Evolutionary conservation across 2,797 vertebrate species (phyloP), one percentile per base, ranked within the genome.

Genomic region (Rhyacichthys aspro): DNA sequence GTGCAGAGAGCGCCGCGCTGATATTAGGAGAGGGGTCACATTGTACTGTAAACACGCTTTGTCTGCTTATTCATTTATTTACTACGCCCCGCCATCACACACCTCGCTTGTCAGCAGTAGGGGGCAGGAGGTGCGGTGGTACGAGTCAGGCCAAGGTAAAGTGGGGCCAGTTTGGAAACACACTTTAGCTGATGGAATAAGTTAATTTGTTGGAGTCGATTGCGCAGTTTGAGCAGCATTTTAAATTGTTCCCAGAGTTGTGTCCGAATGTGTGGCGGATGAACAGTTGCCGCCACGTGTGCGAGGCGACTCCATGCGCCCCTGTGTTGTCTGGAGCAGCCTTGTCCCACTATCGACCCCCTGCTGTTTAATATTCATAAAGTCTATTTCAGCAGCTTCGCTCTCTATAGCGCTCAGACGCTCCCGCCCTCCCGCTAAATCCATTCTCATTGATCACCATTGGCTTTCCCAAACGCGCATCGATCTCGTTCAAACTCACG

Each of bases 391-490:
- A 93, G 93, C 93, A 91, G 89, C 92, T 93, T 89, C 89, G 89
- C 92, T 93, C 86, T 90, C 93, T 90, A 91, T 93, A 83, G 91
- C 85, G 87, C 87, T 88, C 86, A 81, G 76, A 90, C 84, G 34
- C 53, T 85, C 69, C 69, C 72, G 3, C 79, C 63, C 67, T 71
- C 67, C 76, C 76, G 73, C 90, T 95, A 93, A 96, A 96, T 97
- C 95, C 90, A 96, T 98, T 94, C 90, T 87, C 91, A 96, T 96
- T 94, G 96, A 97, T 97, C 95, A 92, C 90, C 91, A 94, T 95
- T 65, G 91, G 90, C 90, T 93, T 94, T 91, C 81, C 87, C 84
- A 76, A 86, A 90, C 79, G 57, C 59, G 66, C 87, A 94, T 89
- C 86, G 90, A 93, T 87, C 86, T 86, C 70, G n/a, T 89, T 92